A percentile compares a stretch with the other conserved stretches of the same genome.
Evolutionary conservation across 2,797 vertebrate genomes (phyloP).

Genomic region (Somateria mollissima): DNA sequence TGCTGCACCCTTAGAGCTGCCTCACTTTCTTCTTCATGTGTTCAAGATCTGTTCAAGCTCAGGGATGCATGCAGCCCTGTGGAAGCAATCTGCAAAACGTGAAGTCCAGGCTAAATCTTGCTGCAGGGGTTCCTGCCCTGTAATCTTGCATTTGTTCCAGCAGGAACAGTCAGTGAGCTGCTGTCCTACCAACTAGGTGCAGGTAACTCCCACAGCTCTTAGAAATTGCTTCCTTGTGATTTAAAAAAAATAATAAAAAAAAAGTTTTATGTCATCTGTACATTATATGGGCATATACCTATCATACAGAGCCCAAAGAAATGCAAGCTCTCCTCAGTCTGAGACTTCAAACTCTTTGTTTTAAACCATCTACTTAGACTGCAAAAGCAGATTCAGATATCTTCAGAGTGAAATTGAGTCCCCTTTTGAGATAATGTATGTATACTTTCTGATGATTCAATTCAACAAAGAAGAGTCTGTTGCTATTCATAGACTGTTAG

Average conservation of each 20-base stretch:
- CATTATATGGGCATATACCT: background rate
- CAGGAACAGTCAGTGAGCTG: background rate
- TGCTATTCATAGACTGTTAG: background rate
- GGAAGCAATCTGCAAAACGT: background rate
- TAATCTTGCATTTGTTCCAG: fast-evolving
- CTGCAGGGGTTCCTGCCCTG: background rate
- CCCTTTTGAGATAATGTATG: background rate
- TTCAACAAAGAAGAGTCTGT: fast-evolving
- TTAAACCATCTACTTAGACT: background rate
- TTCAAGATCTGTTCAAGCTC: background rate
- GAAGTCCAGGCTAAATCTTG: background rate
- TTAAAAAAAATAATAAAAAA: background rate
- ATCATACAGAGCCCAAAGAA: background rate
- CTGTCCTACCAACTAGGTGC: background rate
- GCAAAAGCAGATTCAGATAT: background rate
- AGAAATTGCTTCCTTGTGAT: background rate
- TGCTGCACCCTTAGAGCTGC: fast-evolving
- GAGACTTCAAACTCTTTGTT: background rate
- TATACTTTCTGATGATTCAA: background rate
- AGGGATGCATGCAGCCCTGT: too few species aligned
- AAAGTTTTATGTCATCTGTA: background rate
- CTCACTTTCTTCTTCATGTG: background rate
- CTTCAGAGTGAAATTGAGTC: background rate
- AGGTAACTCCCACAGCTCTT: background rate
- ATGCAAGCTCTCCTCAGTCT: background rate